Percentiles rank a stretch among this genome's conserved stretches.
phyloP scores from a whole-genome alignment of 2,888 invertebrate genomes.

The Pterobdella sp. region DNA sequence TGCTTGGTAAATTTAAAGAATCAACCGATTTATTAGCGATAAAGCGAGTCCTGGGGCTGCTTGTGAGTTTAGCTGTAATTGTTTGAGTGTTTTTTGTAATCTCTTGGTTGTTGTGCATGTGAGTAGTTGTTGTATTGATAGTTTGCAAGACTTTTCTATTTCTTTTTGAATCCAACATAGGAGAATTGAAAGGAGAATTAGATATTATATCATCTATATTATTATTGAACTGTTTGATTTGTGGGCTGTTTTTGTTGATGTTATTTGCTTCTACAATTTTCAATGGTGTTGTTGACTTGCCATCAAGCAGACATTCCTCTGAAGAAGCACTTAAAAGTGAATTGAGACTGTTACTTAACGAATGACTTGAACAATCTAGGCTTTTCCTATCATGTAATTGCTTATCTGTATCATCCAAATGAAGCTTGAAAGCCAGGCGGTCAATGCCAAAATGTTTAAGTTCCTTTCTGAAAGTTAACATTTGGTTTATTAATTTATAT shows the following conservation, averaged over 20 bases:
- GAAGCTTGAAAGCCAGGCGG: background rate
- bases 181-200: background rate
- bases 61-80: background rate
- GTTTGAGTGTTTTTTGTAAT: constrained; percentile 32
- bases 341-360: constrained; percentile 70
- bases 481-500: too few relatives aligned
- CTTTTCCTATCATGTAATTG: constrained; percentile 3
- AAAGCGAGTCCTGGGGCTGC: background rate
- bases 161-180: background rate
- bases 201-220: background rate
- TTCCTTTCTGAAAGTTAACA: constrained; percentile 6
- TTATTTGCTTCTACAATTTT: background rate
- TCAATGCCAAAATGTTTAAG: background rate
- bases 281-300: constrained; percentile 27
- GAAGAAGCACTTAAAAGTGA: constrained; percentile 76
- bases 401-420: background rate
- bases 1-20: background rate
- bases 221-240: background rate
- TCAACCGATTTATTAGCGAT: background rate
- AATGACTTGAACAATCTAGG: constrained; percentile 41
- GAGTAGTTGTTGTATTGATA: background rate
- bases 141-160: background rate
- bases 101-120: background rate
- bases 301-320: constrained; percentile 41
- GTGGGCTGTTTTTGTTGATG: background rate